Evolutionary conservation across 2,797 vertebrate species (phyloP), one percentile per base, ranked within the genome.

Genomic region (Merluccius polli): DNA sequence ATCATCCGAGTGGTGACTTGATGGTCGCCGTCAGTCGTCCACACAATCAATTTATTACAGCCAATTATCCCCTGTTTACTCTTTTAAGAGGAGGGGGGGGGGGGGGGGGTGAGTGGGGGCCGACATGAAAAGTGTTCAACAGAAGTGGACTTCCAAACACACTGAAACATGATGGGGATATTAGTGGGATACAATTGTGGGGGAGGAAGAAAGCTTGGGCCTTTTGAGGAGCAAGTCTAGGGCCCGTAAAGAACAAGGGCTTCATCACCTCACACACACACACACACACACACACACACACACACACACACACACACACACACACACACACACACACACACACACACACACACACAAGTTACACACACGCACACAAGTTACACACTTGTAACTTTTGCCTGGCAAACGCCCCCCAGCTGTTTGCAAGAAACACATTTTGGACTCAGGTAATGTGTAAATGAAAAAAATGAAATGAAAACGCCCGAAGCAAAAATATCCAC

Each of bases 11-110:
- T 24, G 48, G 80, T 63, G 78, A 72, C 75, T 72, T 77, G 79
- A 87, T 87, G 85, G 81, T 68, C 27, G 65, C 81, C 82, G 82
- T 81, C 84, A 78, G 76, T 82, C 76, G 71, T 88, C 85, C 81
- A 86, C 88, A 84, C 83, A 78, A 65, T 70, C 38, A 29, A 83
- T 76, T 89, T 80, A 85, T 88, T 89, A 77, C 81, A 78, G 73
- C 86, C 87, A 88, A 91, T 91, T 88, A 90, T 4, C 4, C 75
- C 73, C n/a, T 36, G 41, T 74, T 80, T 80, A 59, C 68, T 36
- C 81, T 81, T 77, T 80, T 81, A 82, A 79, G 74, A n/a, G 15
- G 41, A 75, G 72, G 74, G 70, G 80, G 78, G 70, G 71, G 75
- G 65, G 2, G 65, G 1, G n/a, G 7, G 5, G 24, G 7, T n/a